Percentiles rank a stretch among this genome's conserved stretches.
phyloP scores from a whole-genome alignment of 2,113 vertebrate genomes.

The Pluvianellus socialis region DNA sequence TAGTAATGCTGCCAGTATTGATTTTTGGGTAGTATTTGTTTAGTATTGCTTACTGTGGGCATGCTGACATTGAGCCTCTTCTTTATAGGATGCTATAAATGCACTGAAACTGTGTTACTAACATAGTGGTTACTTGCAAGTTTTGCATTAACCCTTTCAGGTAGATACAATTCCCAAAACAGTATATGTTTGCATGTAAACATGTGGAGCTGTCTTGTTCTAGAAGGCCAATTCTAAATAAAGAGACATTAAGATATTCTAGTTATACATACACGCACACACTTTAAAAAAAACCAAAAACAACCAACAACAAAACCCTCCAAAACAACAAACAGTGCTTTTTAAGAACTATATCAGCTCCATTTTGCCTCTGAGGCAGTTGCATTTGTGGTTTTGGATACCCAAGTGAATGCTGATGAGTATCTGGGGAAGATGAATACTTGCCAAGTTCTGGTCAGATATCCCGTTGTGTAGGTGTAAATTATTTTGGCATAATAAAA shows the following conservation, averaged over 20 bases:
- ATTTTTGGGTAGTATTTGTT: background rate
- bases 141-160: background rate
- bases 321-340: background rate
- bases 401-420: background rate
- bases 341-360: background rate
- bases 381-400: background rate
- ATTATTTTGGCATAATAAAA: background rate
- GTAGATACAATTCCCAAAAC: background rate
- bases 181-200: background rate
- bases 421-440: background rate
- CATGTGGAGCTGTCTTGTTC: background rate
- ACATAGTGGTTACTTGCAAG: background rate
- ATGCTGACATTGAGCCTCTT: background rate
- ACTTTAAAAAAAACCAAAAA: background rate
- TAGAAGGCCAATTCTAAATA: background rate
- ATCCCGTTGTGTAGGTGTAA: background rate
- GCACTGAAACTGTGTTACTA: background rate
- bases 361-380: background rate
- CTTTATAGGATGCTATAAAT: background rate
- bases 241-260: background rate
- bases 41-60: background rate
- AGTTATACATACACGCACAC: rapidly evolving
- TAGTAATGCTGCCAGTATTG: background rate
- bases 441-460: background rate
- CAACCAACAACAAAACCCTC: background rate